These are phyloP conservation scores for Sebastes iracundus DNA, from an alignment of 2,797 vertebrate species.

Conservation along the genomic window DNA sequence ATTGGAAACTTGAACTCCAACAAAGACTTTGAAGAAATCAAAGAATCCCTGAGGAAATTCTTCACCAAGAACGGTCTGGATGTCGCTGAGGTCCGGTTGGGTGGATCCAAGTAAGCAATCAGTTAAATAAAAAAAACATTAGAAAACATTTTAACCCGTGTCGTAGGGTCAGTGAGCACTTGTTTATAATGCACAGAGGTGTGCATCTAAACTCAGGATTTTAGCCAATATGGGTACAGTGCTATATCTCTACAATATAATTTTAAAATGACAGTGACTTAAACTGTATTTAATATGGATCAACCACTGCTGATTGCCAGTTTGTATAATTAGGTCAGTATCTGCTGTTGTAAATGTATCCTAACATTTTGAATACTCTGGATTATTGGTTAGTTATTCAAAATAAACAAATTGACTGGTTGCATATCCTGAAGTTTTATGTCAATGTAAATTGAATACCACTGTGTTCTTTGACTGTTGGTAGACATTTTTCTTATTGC, in stretches of 20 bases:
- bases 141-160: neutral
- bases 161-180: neutral
- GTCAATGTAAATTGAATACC: no score
- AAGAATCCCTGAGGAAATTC: conserved; percentile 85
- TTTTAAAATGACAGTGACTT: neutral
- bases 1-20: conserved; percentile 88
- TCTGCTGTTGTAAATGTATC: neutral
- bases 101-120: conserved; percentile 87
- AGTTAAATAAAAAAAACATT: no score
- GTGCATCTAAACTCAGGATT: neutral
- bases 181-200: neutral
- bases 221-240: neutral
- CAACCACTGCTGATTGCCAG: no score
- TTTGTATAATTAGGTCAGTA: neutral
- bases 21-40: conserved; percentile 92
- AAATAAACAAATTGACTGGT: neutral
- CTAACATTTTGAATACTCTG: neutral
- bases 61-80: conserved; percentile 91
- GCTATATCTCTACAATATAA: neutral
- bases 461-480: no score
- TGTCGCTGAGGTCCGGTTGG: conserved; percentile 88
- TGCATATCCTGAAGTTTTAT: no score
- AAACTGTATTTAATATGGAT: no score
- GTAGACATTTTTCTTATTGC: neutral
- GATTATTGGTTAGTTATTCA: neutral